Percentiles rank a stretch among this genome's conserved stretches.
These are phyloP conservation scores for Streblospio benedicti DNA, from an alignment of 1,140 invertebrate species.

Conservation along the genomic window DNA sequence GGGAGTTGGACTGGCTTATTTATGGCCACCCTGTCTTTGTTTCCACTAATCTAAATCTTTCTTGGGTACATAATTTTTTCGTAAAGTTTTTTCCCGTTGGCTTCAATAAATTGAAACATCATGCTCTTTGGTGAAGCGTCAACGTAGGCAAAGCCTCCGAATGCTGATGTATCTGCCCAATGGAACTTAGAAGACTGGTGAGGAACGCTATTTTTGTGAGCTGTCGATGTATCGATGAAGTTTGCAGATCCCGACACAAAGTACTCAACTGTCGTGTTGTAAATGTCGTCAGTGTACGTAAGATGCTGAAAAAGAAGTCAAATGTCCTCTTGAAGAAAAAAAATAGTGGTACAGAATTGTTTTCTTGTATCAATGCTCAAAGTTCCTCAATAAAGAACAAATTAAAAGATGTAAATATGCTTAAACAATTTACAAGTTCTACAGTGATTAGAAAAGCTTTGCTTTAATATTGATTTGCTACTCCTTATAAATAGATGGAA, in stretches of 20 bases:
- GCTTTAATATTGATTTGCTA: too few species aligned
- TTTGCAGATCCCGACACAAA: conserved; percentile 45
- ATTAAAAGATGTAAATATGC: too few species aligned
- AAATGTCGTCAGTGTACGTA: conserved; percentile 14
- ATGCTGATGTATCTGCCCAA: conserved; percentile 35
- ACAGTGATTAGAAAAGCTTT: too few species aligned
- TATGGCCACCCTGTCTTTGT: too few species aligned
- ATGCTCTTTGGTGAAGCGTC: conserved; percentile 34
- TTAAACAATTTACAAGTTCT: too few species aligned
- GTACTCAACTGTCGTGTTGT: conserved; percentile 37
- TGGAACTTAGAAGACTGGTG: conserved; percentile 34
- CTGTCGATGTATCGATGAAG: conserved; percentile 38
- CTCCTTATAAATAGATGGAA: too few species aligned
- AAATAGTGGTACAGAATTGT: too few species aligned
- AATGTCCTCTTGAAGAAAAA: too few species aligned
- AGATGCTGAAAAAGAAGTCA: conserved; percentile 35
- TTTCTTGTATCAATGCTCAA: too few species aligned
- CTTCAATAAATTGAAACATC: conserved; percentile 39
- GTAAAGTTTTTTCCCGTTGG: conserved; percentile 29
- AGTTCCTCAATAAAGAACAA: too few species aligned
- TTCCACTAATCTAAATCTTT: too few species aligned
- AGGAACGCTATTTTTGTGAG: conserved; percentile 36
- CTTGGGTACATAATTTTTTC: conserved; percentile 25
- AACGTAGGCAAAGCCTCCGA: conserved; percentile 43
- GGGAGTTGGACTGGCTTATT: too few species aligned